Evolutionary conservation across 1,140 invertebrate species (phyloP), one percentile per base, ranked within the genome.

Genomic region (Portunus trituberculatus): DNA sequence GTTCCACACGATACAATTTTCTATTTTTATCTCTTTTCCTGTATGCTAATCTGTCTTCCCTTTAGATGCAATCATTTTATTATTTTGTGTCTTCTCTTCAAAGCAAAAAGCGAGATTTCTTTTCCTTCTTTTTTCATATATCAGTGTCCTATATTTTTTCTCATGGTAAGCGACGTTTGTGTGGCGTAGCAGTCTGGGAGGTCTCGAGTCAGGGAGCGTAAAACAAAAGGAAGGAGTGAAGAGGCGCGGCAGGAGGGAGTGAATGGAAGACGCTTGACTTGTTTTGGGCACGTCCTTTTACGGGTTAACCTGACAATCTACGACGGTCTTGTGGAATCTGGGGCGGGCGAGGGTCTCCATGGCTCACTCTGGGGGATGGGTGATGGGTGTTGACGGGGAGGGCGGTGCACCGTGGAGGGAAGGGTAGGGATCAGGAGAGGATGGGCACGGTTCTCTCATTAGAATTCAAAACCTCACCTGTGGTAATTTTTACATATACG

Each of bases 271-370:
- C 16, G 7, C 67, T 25, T 20, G 25, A n/a, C 67, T 76, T 25
- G 67, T 76, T 76, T n/a, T n/a, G 67, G 67, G 67, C 67, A 76
- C 67, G 67, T 76, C 67, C 67, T 76, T 76, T 76, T 76, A 76
- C 67, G 67, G 67, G 1, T n/a, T 76, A n/a, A 76, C 67, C 67
- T 76, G 67, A 76, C 52, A n/a, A 76, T 76, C 67, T 76, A 76
- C 67, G 67, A 76, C 67, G 0, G 20, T 76, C 67, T 25, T 76
- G 6, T 76, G 67, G 10, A 76, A 76, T 76, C 67, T 76, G 67
- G 67, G 67, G 67, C 67, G 67, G 67, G 67, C 67, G 67, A n/a
- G 67, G 52, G 67, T 20, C 20, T 10, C 52, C 16, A 59, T 20
- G 16, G 52, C 52, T 59, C 52, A 59, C 16, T 59, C 20, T 12